Evolutionary conservation across 1,140 invertebrate genomes (phyloP).

Genomic region (Himalopsyche phryganea): DNA sequence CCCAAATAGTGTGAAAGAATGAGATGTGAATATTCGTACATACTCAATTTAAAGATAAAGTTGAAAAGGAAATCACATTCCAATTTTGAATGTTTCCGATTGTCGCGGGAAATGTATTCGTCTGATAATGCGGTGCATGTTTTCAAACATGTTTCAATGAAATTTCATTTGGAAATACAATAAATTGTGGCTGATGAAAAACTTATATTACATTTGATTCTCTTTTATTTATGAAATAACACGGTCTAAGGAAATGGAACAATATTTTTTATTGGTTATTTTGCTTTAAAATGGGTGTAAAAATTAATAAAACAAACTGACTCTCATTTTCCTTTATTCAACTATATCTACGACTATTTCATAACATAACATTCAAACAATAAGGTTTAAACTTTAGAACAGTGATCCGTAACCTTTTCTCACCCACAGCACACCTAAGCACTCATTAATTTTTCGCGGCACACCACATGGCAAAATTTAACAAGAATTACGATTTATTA

Average conservation of each 20-base stretch:
- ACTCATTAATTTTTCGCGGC: no score
- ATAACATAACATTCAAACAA: no score
- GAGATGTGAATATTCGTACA: neutral
- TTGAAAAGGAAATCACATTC: slow-evolving; percentile 30
- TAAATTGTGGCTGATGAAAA: neutral
- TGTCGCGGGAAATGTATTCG: slow-evolving; percentile 13
- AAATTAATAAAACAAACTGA: no score
- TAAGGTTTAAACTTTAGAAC: no score
- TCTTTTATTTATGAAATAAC: neutral
- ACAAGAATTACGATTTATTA: no score
- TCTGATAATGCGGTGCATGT: neutral
- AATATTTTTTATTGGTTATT: neutral
- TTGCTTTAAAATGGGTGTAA: neutral
- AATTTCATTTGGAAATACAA: neutral
- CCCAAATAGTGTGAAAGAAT: neutral
- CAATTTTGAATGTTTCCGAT: slow-evolving; percentile 22
- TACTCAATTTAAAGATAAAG: neutral
- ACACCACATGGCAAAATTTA: no score
- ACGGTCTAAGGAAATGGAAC: neutral
- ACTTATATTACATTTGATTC: neutral
- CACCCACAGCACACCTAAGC: no score
- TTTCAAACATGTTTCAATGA: neutral
- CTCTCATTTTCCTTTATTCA: no score
- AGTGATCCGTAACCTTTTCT: no score
- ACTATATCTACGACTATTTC: no score